These are phyloP conservation scores for Caloenas nicobarica DNA, from an alignment of 2,113 vertebrate species.

Conservation along the genomic window DNA sequence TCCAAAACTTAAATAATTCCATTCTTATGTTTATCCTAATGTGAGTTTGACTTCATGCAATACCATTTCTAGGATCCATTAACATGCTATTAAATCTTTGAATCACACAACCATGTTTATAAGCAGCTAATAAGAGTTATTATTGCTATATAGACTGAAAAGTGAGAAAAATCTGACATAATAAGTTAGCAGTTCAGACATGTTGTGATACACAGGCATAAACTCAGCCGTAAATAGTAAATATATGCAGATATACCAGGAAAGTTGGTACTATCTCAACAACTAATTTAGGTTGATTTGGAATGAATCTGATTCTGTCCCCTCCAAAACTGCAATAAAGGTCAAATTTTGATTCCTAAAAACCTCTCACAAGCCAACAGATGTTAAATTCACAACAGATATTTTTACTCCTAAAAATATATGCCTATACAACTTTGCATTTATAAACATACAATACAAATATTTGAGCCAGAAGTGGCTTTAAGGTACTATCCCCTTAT, in stretches of 20 bases:
- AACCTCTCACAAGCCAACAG: not conserved
- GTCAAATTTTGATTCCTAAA: not conserved
- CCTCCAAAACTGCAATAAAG: not conserved
- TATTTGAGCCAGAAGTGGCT: not conserved
- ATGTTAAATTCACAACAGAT: not conserved
- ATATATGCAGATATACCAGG: not conserved
- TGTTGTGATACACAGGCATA: not conserved
- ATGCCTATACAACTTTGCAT: not conserved
- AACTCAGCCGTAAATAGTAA: not conserved
- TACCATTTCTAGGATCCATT: not conserved
- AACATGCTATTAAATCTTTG: not conserved
- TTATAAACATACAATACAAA: not conserved
- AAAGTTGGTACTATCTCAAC: not conserved
- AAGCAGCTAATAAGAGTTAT: not conserved
- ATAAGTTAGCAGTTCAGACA: not conserved
- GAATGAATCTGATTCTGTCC: not conserved
- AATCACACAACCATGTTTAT: not conserved
- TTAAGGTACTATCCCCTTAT: not conserved
- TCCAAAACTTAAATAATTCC: not conserved
- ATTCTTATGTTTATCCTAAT: not conserved
- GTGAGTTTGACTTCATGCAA: not conserved
- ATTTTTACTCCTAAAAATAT: not conserved
- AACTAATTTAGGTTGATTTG: not conserved
- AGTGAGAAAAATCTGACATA: not conserved
- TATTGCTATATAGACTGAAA: not conserved